Base-by-base conservation (phyloP, 2,888 invertebrate genomes). In the Scaptodrosophila latifasciaeformis region DNA sequence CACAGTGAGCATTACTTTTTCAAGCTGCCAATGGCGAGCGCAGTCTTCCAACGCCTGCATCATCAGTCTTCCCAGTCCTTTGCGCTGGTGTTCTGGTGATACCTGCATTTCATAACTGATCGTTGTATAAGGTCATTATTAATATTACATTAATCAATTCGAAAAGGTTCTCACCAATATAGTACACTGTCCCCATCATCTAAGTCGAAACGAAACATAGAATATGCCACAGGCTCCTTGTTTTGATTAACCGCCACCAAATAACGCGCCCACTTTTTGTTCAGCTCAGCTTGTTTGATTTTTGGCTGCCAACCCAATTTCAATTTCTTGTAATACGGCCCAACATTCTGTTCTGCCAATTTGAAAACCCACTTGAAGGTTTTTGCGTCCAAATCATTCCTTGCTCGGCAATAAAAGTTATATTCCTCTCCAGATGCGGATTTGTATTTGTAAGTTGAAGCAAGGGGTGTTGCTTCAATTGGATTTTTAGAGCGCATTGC, bases 41-140 rank as follows among this genome's bases (percentile, higher is more conserved):
- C 96, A 89, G 15, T 90, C 85, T 82, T 94, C 93, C 46, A 96
- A 82, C 21, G 91, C 88, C 67, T 90, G 89, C 90, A 95, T 91
- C 87, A 96, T 89, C 76, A 92, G 92, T 71, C 90, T 91, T 2
- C 96, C 96, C 15, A 96, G 86, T 5, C 95, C 95, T 85, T 92
- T 91, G 58, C 93, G 87, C 65, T 92, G 90, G 40, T 89, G 88
- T 2, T 86, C 83, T 43, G 89, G 85, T 62, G 91, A 91, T 53
- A 96, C 87, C 86, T 96, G 96, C 68, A 96, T 88, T 86, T 96
- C 96, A 86, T 96, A 96, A 84, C 94, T 94, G 13, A 4, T 12
- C 27, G 4, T n/a, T n/a, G n/a, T n/a, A n/a, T n/a, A n/a, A n/a
- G n/a, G n/a, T n/a, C n/a, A n/a, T n/a, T n/a, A 27, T 12, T 2